These are phyloP conservation scores for Chaetodon trifascialis DNA, from an alignment of 2,113 vertebrate genomes.

Conservation along the genomic window DNA sequence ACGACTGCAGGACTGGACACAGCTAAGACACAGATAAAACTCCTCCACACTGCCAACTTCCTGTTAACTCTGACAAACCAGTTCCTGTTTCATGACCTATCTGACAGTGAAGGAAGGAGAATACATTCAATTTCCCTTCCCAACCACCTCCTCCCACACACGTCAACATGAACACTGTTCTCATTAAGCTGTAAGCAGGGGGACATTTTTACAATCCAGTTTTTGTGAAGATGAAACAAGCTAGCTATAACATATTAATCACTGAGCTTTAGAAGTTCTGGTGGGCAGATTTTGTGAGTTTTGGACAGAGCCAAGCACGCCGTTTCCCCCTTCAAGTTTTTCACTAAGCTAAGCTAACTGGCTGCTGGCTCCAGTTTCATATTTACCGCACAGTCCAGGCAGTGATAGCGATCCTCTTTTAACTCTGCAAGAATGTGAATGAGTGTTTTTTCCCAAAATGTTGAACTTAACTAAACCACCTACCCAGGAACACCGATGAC, in stretches of 20 bases:
- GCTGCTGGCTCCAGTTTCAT: neutral
- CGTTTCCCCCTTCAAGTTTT: neutral
- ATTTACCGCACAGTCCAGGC: neutral
- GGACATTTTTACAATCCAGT: neutral
- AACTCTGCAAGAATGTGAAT: neutral
- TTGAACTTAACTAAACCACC: neutral
- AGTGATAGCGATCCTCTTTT: neutral
- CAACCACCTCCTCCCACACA: constrained; percentile 17
- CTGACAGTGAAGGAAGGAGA: neutral
- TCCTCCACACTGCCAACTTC: constrained; percentile 40
- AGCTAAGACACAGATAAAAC: constrained; percentile 10
- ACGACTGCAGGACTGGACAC: neutral
- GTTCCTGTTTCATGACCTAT: constrained; percentile 43
- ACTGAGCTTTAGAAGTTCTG: neutral
- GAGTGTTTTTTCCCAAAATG: neutral
- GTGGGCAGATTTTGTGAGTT: neutral
- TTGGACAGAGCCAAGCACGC: neutral
- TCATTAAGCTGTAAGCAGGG: neutral
- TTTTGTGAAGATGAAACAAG: neutral
- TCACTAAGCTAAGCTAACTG: neutral
- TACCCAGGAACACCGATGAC: neutral
- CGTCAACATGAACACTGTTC: neutral
- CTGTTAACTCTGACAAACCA: constrained; percentile 29
- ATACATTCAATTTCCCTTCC: constrained; percentile 3
- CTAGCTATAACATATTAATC: neutral